phyloP scores from a whole-genome alignment of 2,888 invertebrate genomes.

The Azorinus chamasolen region DNA sequence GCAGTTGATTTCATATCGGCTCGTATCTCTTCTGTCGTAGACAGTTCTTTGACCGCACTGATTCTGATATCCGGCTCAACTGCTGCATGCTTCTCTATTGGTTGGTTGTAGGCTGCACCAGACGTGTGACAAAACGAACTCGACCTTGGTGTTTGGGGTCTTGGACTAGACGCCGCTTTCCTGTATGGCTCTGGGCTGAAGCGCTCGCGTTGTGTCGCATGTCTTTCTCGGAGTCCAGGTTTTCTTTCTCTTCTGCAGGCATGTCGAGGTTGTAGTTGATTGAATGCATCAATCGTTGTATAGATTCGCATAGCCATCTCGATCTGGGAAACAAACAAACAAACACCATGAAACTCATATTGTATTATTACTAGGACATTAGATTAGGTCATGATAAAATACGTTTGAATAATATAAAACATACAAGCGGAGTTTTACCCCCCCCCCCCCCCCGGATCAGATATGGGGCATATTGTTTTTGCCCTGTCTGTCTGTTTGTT shows the following conservation, averaged over 20 bases:
- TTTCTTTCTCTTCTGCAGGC: conserved; percentile 36
- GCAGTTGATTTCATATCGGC: conserved; percentile 35
- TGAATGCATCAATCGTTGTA: not conserved
- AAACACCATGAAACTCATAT: too few relatives aligned
- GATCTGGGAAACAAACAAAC: too few relatives aligned
- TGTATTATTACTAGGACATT: too few relatives aligned
- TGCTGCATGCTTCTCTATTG: not conserved
- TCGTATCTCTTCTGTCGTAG: conserved; percentile 55
- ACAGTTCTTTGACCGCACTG: conserved; percentile 39
- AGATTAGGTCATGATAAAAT: too few relatives aligned
- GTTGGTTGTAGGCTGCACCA: conserved; percentile 17
- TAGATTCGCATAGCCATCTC: too few relatives aligned
- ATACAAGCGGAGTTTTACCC: too few relatives aligned
- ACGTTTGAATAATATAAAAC: too few relatives aligned
- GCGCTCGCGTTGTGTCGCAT: conserved; percentile 37
- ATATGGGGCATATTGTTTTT: too few relatives aligned
- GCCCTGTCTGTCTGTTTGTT: too few relatives aligned
- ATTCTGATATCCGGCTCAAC: conserved; percentile 12
- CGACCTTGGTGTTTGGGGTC: not conserved
- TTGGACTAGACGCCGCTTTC: not conserved
- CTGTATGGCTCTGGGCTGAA: conserved; percentile 3
- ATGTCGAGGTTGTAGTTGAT: conserved; percentile 43
- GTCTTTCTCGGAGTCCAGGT: conserved; percentile 55
- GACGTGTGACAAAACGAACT: conserved; percentile 38
- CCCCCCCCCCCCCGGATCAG: too few relatives aligned